Percentiles rank a stretch among this genome's conserved stretches.
These are phyloP conservation scores for Trichosurus vulpecula DNA, from an alignment of 2,797 vertebrate species.

Conservation along the genomic window DNA sequence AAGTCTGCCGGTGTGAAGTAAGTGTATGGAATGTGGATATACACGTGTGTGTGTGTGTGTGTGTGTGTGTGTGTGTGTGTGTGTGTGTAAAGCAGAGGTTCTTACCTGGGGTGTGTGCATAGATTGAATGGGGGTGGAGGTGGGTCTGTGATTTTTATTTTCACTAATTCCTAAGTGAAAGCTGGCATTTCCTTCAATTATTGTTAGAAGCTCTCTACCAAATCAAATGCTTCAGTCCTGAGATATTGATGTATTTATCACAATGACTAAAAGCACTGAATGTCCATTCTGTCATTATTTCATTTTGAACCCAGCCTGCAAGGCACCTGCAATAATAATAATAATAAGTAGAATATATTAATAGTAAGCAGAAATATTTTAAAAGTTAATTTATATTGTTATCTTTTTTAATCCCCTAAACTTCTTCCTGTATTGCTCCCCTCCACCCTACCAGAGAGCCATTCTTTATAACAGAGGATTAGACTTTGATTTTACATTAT, in stretches of 20 bases:
- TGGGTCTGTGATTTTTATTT: not conserved
- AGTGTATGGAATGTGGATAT: slow-evolving; percentile 75
- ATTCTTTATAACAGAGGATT: too few species aligned
- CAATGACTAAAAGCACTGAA: not conserved
- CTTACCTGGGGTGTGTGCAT: not conserved
- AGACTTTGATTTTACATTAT: too few species aligned
- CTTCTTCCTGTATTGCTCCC: too few species aligned
- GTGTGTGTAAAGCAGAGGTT: not conserved
- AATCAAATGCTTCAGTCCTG: not conserved
- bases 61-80: not conserved
- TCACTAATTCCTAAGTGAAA: not conserved
- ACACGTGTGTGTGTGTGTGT: not conserved
- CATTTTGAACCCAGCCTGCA: not conserved
- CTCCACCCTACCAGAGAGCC: too few species aligned
- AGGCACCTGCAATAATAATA: too few species aligned
- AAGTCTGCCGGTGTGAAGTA: slow-evolving; percentile 98
- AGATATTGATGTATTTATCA: not conserved
- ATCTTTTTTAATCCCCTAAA: too few species aligned
- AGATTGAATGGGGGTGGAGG: not conserved
- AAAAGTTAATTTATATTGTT: too few species aligned
- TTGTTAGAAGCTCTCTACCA: not conserved
- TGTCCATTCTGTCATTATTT: not conserved
- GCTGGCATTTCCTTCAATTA: not conserved
- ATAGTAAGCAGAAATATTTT: too few species aligned
- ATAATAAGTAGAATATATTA: too few species aligned